phyloP scores from a whole-genome alignment of 2,113 vertebrate genomes.

The Aleadryas rufinucha region DNA sequence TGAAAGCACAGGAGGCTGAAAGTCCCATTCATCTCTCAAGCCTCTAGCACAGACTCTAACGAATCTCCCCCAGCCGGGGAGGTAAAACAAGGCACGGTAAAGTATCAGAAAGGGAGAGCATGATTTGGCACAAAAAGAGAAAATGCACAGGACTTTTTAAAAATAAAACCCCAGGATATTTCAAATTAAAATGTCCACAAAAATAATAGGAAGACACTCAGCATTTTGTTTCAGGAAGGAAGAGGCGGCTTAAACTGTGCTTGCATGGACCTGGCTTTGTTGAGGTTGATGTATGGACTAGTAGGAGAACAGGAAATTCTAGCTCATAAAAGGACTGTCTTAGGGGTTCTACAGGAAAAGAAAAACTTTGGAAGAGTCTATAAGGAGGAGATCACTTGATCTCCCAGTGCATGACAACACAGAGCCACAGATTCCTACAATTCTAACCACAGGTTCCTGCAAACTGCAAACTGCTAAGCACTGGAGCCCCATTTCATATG shows the following conservation, averaged over 20 bases:
- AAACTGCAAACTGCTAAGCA: not conserved
- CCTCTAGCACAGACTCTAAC: too few relatives aligned
- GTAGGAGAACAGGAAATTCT: not conserved
- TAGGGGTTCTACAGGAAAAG: not conserved
- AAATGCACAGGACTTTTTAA: not conserved
- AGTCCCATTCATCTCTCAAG: too few relatives aligned
- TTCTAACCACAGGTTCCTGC: not conserved
- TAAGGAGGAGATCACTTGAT: not conserved
- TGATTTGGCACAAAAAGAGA: not conserved
- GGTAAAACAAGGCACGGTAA: too few relatives aligned
- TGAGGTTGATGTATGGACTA: not conserved
- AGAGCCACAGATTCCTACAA: rapidly evolving
- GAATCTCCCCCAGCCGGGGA: too few relatives aligned
- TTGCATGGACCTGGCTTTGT: not conserved
- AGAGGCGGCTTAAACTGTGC: rapidly evolving
- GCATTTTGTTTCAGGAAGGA: not conserved
- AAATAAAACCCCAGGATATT: not conserved
- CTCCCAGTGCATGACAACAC: not conserved
- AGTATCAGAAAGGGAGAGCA: not conserved
- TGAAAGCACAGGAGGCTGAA: too few relatives aligned
- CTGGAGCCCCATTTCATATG: not conserved
- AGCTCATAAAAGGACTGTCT: not conserved
- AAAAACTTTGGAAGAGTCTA: not conserved
- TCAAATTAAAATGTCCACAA: not conserved
- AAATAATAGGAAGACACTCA: not conserved